phyloP scores from a whole-genome alignment of 2,113 vertebrate genomes.

The Argyrosomus japonicus region DNA sequence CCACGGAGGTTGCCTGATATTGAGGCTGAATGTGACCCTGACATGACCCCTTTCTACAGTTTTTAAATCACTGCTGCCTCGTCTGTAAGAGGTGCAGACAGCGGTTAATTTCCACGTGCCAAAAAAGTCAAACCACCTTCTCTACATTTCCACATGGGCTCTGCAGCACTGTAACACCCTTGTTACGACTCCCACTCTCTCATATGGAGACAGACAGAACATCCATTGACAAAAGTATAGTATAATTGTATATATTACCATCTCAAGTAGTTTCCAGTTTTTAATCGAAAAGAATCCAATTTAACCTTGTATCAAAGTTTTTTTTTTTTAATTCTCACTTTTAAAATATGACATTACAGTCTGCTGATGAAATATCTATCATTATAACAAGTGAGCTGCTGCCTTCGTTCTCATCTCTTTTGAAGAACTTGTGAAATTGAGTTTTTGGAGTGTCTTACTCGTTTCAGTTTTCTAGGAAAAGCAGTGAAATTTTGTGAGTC shows the following conservation, averaged over 20 bases:
- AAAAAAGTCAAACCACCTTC: constrained; percentile 7
- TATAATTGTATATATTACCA: constrained; percentile 43
- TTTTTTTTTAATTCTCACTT: not conserved
- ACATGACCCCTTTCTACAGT: constrained; percentile 4
- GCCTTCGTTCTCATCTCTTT: constrained; percentile 36
- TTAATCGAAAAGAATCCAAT: constrained; percentile 31
- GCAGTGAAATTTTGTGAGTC: constrained; percentile 37
- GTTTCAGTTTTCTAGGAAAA: constrained; percentile 53
- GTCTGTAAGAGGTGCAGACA: not conserved
- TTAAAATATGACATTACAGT: constrained; percentile 10
- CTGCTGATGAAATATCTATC: constrained; percentile 35
- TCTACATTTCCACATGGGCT: constrained; percentile 39
- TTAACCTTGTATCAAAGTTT: constrained; percentile 15
- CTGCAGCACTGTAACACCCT: constrained; percentile 15
- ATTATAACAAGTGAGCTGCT: constrained; percentile 32
- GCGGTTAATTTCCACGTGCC: constrained; percentile 16
- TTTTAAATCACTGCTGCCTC: constrained; percentile 1
- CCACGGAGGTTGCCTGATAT: not conserved
- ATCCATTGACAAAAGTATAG: not conserved
- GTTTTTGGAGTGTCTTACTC: constrained; percentile 58
- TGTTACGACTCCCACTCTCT: not conserved
- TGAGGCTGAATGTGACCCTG: constrained; percentile 28
- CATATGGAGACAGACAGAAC: constrained; percentile 19
- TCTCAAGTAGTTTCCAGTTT: constrained; percentile 29
- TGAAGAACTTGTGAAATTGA: constrained; percentile 65